Evolutionary conservation across 2,113 vertebrate genomes (phyloP), one percentile per base, ranked within the genome.

Genomic region (Callipepla californica): DNA sequence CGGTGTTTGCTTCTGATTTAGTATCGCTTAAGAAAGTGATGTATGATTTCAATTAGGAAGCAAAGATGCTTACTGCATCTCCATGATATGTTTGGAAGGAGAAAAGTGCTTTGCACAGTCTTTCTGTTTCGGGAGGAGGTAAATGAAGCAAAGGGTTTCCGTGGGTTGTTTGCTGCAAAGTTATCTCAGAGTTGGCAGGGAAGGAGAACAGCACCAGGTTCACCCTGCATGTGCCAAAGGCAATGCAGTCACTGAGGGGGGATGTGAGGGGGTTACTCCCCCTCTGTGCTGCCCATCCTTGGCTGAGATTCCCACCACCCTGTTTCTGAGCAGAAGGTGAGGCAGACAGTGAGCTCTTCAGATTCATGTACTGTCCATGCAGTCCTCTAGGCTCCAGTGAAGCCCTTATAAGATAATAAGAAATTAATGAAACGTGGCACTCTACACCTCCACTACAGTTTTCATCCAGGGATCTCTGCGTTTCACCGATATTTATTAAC

Each of bases 31-130:
- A 92, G 87, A 85, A 92, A 85, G 95, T 95, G 95, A 96, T 95
- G 81, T 93, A 95, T 87, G 94, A 91, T 96, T 96, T 96, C 96
- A 96, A 93, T 96, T 96, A 96, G 95, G 96, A 87, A 91, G 95
- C 87, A 96, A 94, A 96, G 94, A 93, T 95, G 91, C 93, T 96
- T 95, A 92, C 94, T 92, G 94, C 93, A 92, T 91, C 96, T 86
- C 85, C 73, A 36, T 80, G 91, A 89, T 95, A 7, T 95, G 96
- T 95, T 94, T 92, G 84, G 95, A 91, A 72, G 91, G 82, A 91
- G 93, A 93, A 94, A 94, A 96, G 94, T 94, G 95, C 93, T 95
- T 96, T 40, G 95, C 79, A 83, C 79, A 47, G 89, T 32, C 87
- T 92, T 96, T 96, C 85, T 85, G 38, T 83, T 91, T 77, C 40